Percentiles rank a stretch among this genome's conserved stretches.
Conservation (phyloP, 1,140 invertebrate genomes). For the Bombus impatiens region DNA sequence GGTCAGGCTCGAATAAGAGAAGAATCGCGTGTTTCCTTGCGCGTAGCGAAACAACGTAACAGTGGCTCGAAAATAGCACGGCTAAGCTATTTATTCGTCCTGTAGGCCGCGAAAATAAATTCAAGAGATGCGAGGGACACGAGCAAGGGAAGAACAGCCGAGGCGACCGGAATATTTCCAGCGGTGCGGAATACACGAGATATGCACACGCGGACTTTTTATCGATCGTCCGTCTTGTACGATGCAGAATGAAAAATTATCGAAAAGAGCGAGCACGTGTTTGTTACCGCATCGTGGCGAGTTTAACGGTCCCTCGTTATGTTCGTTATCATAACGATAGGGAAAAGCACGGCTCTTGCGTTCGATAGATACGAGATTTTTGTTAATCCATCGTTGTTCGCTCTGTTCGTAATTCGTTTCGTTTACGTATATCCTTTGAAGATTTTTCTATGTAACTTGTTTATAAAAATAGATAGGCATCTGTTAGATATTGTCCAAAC, state of each 20-base stretch:
- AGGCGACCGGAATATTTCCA: slow-evolving; percentile 11
- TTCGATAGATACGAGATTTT: slow-evolving; percentile 75
- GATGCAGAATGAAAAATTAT: slow-evolving; percentile 72
- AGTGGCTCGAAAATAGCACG: not conserved
- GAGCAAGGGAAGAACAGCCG: not conserved
- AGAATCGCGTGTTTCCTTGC: not conserved
- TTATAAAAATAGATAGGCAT: not conserved
- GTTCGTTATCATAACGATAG: slow-evolving; percentile 40
- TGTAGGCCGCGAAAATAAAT: slow-evolving; percentile 17
- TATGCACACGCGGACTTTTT: not conserved
- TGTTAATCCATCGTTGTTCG: slow-evolving; percentile 65
- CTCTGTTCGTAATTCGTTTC: not conserved
- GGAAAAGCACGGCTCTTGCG: slow-evolving; percentile 56
- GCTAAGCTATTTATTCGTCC: slow-evolving; percentile 17
- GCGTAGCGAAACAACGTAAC: not conserved
- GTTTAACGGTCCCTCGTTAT: slow-evolving; percentile 76
- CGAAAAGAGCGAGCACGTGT: slow-evolving; percentile 70
- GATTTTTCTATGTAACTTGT: not conserved
- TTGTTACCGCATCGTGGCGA: slow-evolving; percentile 61
- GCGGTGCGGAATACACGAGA: not conserved
- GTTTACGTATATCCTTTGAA: not conserved
- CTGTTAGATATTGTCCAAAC: no score
- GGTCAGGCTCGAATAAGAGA: not conserved
- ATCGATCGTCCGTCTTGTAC: not conserved
- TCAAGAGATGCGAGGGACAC: not conserved